phyloP scores from a whole-genome alignment of 2,113 vertebrate species.

The Mohoua ochrocephala region DNA sequence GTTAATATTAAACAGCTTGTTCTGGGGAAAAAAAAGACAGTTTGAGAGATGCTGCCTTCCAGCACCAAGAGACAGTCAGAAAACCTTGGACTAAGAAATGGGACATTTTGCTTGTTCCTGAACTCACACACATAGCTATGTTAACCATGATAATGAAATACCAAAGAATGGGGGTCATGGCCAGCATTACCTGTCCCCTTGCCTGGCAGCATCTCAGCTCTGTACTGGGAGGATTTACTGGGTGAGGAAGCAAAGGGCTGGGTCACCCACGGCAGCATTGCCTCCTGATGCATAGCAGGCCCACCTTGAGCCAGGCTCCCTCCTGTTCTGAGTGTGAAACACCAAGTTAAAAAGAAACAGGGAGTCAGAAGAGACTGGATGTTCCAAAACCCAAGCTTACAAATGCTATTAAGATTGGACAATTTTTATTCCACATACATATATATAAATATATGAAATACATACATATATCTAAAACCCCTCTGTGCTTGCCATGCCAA shows the following conservation, averaged over 20 bases:
- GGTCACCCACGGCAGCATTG: rapidly evolving
- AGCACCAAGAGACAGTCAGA: background rate
- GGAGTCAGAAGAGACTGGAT: background rate
- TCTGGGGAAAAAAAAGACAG: background rate
- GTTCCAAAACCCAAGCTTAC: background rate
- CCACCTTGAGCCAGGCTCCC: background rate
- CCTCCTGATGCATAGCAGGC: background rate
- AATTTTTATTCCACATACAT: background rate
- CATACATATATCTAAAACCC: background rate
- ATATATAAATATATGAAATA: background rate
- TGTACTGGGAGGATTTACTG: background rate
- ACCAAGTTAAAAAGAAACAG: background rate
- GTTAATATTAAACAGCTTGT: conserved; percentile 46
- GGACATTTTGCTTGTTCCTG: background rate
- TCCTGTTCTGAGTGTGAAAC: background rate
- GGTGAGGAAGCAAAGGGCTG: background rate
- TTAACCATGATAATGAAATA: background rate
- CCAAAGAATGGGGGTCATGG: background rate
- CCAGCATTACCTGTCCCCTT: background rate
- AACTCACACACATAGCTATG: background rate
- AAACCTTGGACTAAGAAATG: background rate
- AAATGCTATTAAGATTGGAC: background rate
- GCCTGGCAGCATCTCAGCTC: background rate
- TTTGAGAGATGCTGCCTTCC: conserved; percentile 1
- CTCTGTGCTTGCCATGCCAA: background rate